A percentile compares a stretch with the other conserved stretches of the same genome.
Conservation (phyloP, 2,797 vertebrate species). For the Aphelocoma californica region DNA sequence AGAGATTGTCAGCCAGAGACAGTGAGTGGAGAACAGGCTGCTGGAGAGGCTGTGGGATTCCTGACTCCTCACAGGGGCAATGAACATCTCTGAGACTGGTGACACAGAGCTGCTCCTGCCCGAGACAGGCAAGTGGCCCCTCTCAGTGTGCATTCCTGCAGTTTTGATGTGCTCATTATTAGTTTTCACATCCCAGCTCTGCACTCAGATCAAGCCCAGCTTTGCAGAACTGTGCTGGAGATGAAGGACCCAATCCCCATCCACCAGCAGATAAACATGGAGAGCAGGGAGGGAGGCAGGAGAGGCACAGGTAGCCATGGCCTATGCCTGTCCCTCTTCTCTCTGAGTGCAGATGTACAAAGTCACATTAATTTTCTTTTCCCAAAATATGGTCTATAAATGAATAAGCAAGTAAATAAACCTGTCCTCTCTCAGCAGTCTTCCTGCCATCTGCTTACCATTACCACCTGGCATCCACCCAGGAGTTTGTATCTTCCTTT, state of each 20-base stretch:
- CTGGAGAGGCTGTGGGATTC: background rate
- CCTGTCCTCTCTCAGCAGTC: conserved; percentile 1
- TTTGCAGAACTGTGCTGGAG: background rate
- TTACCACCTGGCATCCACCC: conserved; percentile 43
- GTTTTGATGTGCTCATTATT: background rate
- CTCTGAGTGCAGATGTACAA: background rate
- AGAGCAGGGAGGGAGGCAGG: background rate
- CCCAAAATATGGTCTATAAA: background rate
- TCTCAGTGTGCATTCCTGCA: rapidly evolving
- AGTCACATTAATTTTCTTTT: background rate
- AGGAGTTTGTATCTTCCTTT: background rate
- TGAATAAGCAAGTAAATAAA: conserved; percentile 53
- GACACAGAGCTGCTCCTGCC: background rate
- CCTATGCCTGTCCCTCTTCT: rapidly evolving
- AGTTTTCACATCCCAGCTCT: background rate
- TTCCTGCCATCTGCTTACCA: conserved; percentile 51
- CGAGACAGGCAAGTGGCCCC: background rate
- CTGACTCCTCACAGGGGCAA: background rate
- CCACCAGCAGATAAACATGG: rapidly evolving
- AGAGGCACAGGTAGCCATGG: rapidly evolving
- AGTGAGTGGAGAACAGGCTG: background rate
- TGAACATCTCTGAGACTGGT: rapidly evolving
- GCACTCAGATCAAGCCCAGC: background rate
- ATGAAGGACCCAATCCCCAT: rapidly evolving
- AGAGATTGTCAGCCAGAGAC: background rate